Conservation (phyloP, 1,140 invertebrate genomes). For the Penaeus japonicus region DNA sequence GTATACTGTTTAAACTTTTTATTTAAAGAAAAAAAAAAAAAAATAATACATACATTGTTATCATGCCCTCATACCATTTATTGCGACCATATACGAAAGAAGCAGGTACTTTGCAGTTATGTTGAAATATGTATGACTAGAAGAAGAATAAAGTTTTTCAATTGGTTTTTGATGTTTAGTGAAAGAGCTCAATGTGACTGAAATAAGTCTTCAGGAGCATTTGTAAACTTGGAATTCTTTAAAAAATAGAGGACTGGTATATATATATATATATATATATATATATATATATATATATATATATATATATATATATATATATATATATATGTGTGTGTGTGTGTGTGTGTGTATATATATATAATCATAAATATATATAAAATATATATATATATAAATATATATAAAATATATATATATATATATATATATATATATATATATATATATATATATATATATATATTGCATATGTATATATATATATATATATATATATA, state of each 20-base stretch:
- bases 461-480: too few species aligned
- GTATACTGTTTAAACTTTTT: background rate
- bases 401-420: background rate
- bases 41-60: too few species aligned
- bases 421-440: background rate
- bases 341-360: background rate
- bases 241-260: background rate
- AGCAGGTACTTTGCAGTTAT: background rate
- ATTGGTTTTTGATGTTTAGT: constrained; percentile 11
- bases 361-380: too few species aligned
- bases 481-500: too few species aligned
- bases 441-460: background rate
- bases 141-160: constrained; percentile 18
- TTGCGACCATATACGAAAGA: background rate
- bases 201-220: background rate
- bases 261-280: background rate
- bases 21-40: background rate
- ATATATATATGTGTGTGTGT: background rate
- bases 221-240: constrained; percentile 10
- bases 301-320: background rate
- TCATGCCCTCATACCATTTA: background rate
- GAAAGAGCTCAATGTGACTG: constrained; percentile 1
- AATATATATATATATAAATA: background rate
- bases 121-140: constrained; percentile 20
- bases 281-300: too few species aligned